Evolutionary conservation across 1,140 invertebrate genomes (phyloP).

Genomic region (Trachymyrmex cornetzi): DNA sequence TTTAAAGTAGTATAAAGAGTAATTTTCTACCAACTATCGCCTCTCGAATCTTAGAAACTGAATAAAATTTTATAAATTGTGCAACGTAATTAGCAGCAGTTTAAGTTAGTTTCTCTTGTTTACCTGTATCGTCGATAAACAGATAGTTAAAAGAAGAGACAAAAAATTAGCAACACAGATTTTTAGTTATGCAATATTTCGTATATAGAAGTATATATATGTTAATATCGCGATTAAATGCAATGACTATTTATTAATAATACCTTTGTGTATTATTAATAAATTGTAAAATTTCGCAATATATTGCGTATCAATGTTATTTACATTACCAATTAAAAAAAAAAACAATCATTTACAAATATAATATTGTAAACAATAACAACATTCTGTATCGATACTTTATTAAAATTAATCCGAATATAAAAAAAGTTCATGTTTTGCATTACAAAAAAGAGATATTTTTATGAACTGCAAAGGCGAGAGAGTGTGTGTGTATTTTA

Average conservation of each 20-base stretch:
- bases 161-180: neutral
- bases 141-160: neutral
- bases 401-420: neutral
- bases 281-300: neutral
- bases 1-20: neutral
- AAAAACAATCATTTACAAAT: neutral
- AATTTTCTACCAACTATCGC: neutral
- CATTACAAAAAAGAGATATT: neutral
- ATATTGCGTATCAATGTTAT: neutral
- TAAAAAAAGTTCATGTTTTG: neutral
- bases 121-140: neutral
- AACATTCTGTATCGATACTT: neutral
- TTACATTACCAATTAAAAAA: neutral
- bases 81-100: neutral
- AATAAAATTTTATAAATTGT: neutral
- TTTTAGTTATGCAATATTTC: neutral
- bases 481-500: neutral
- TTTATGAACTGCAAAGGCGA: neutral
- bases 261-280: neutral
- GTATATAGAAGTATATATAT: neutral
- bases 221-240: neutral
- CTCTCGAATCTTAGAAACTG: neutral
- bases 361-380: neutral
- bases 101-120: neutral
- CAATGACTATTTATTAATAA: neutral